Conservation (phyloP, 2,797 vertebrate species). For the Eleutherodactylus coqui region DNA sequence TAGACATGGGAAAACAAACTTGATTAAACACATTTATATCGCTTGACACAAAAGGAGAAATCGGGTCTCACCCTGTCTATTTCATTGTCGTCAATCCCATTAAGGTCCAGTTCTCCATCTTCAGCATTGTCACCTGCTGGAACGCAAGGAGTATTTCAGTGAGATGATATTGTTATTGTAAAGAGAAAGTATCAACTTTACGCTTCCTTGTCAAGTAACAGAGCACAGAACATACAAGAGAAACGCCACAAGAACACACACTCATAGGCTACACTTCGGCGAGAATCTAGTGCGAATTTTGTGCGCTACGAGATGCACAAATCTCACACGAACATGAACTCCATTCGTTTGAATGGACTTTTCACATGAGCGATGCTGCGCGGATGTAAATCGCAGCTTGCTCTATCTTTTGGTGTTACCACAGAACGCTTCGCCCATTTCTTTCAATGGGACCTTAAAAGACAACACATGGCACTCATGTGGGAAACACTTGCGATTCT, state of each 20-base stretch:
- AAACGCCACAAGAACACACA: neutral
- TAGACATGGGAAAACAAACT: slow-evolving; percentile 32
- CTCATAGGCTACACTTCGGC: no score
- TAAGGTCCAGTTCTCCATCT: slow-evolving; percentile 92
- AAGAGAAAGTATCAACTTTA: neutral
- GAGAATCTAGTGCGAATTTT: no score
- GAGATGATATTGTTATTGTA: neutral
- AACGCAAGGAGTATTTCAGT: slow-evolving; percentile 51
- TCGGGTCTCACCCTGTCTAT: slow-evolving; percentile 86
- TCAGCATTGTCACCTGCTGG: slow-evolving; percentile 78
- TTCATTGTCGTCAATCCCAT: slow-evolving; percentile 92
- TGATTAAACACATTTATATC: slow-evolving; percentile 48
- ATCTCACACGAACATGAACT: no score
- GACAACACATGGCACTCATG: no score
- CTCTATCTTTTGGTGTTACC: no score
- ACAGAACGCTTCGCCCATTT: no score
- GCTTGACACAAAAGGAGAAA: slow-evolving; percentile 16
- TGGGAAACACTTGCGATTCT: no score
- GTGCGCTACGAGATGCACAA: no score
- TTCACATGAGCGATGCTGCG: no score
- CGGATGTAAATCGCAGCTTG: no score
- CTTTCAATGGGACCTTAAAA: no score
- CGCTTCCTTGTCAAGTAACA: neutral
- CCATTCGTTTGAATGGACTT: no score
- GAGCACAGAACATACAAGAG: neutral